These are phyloP conservation scores for Pavo muticus DNA, from an alignment of 2,113 vertebrate genomes.

Conservation along the genomic window DNA sequence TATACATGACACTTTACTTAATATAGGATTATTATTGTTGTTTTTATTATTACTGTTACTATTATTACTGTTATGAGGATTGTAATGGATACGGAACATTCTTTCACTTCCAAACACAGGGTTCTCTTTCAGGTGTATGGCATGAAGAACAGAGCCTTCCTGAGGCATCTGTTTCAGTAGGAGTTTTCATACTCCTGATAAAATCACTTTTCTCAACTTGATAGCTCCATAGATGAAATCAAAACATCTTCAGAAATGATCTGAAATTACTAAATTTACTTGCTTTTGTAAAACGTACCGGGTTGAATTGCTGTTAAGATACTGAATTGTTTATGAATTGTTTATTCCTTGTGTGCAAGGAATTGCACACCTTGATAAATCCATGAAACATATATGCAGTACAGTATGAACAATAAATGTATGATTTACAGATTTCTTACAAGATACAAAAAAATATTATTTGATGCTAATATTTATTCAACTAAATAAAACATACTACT, in stretches of 20 bases:
- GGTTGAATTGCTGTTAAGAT: constrained; percentile 25
- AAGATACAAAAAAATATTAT: neutral
- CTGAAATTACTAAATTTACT: neutral
- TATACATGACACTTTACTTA: neutral
- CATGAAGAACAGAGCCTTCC: neutral
- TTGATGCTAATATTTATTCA: neutral
- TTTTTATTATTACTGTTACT: neutral
- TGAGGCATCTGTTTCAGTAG: neutral
- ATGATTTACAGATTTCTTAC: neutral
- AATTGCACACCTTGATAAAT: neutral
- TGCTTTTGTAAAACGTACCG: neutral
- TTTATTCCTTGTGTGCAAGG: too few relatives aligned
- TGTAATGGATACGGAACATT: neutral
- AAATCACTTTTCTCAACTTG: neutral
- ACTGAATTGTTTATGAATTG: neutral
- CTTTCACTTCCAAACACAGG: neutral
- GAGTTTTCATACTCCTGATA: neutral
- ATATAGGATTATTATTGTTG: neutral
- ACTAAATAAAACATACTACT: neutral
- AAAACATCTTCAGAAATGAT: neutral
- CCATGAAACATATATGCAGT: neutral
- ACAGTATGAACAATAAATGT: neutral
- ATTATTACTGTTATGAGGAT: neutral
- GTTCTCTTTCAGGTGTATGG: neutral
- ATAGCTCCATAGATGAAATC: neutral